Evolutionary conservation across 1,140 invertebrate species (phyloP).

Genomic region (Physella acuta): DNA sequence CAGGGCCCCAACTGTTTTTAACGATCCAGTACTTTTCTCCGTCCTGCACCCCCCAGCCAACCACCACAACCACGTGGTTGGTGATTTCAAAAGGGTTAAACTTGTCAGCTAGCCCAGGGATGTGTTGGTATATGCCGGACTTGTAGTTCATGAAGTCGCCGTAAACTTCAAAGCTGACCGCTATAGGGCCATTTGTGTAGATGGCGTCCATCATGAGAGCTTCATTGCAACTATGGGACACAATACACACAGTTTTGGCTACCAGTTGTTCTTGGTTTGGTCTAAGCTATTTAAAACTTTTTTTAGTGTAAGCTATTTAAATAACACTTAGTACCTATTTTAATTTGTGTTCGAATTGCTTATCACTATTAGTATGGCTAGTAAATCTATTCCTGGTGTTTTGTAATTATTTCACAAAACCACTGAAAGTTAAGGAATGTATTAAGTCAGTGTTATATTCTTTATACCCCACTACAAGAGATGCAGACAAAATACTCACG

Average conservation of each 20-base stretch:
- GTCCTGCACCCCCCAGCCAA: conserved; percentile 52
- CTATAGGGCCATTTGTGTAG: conserved; percentile 63
- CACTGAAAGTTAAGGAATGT: no score
- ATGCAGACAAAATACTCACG: conserved; percentile 32
- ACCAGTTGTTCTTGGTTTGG: no score
- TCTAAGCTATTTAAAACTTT: no score
- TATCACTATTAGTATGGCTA: no score
- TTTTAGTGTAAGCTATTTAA: no score
- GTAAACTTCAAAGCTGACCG: conserved; percentile 64
- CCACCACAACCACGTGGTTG: conserved; percentile 59
- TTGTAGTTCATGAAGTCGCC: conserved; percentile 57
- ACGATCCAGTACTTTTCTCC: conserved; percentile 57
- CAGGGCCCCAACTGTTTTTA: conserved; percentile 64
- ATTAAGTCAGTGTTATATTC: not conserved
- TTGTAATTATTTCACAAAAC: no score
- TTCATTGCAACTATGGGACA: conserved; percentile 60
- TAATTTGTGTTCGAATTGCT: no score
- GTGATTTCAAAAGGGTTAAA: conserved; percentile 58
- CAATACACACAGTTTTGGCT: no score
- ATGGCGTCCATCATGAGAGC: conserved; percentile 62
- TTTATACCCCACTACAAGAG: conserved; percentile 64
- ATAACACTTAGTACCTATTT: no score
- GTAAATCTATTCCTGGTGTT: no score
- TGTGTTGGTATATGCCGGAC: conserved; percentile 60
- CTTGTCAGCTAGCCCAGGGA: conserved; percentile 29